Conservation (phyloP, 2,888 invertebrate genomes). For the Thereva unica region DNA sequence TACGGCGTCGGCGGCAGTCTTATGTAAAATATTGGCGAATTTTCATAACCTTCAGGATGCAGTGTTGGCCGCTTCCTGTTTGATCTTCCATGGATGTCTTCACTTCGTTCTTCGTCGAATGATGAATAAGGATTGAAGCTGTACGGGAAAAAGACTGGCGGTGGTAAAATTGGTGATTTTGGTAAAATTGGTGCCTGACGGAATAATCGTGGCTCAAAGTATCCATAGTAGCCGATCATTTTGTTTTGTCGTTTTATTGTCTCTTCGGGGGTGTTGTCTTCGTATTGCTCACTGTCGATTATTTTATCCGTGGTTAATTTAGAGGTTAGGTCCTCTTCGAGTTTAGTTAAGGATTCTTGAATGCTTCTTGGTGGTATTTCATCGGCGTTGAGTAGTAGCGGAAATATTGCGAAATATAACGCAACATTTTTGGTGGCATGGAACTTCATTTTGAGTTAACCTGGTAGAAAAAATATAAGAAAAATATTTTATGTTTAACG, state of each 20-base stretch:
- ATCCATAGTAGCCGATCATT: conserved; percentile 24
- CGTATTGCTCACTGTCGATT: too few species aligned
- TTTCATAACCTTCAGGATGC: conserved; percentile 55
- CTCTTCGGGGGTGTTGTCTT: not conserved
- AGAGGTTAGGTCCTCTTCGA: too few species aligned
- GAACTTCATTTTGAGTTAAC: too few species aligned
- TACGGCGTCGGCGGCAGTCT: conserved; percentile 83
- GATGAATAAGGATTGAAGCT: not conserved
- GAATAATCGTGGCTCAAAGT: not conserved
- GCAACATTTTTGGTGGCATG: too few species aligned
- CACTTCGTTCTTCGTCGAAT: not conserved
- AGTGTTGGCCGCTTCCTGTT: not conserved
- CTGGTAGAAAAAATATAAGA: too few species aligned
- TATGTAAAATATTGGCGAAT: conserved; percentile 86
- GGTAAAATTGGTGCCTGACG: not conserved
- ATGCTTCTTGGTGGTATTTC: too few species aligned
- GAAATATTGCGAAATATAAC: too few species aligned
- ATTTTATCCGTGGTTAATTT: too few species aligned
- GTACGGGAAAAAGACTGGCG: not conserved
- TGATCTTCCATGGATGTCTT: too few species aligned
- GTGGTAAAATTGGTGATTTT: not conserved
- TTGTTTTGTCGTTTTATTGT: conserved; percentile 11
- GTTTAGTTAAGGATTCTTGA: too few species aligned
- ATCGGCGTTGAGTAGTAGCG: too few species aligned
- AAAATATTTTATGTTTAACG: too few species aligned